Conservation (phyloP, 2,113 vertebrate species). For the Ariopsis seemanni region DNA sequence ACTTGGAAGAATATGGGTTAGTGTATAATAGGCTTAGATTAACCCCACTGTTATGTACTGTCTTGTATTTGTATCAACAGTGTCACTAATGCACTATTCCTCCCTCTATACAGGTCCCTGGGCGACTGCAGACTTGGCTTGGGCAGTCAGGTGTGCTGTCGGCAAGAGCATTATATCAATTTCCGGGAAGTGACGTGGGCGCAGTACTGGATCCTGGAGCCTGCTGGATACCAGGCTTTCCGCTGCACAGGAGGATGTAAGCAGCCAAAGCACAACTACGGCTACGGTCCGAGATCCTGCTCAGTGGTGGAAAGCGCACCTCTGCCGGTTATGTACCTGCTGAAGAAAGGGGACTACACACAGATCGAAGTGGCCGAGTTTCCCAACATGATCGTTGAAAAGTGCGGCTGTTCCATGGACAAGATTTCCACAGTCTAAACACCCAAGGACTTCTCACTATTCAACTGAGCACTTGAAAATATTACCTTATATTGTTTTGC, state of each 20-base stretch:
- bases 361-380: constrained; percentile 78
- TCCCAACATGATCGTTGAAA: constrained; percentile 75
- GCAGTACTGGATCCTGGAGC: constrained; percentile 73
- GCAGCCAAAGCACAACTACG: constrained; percentile 56
- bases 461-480: constrained; percentile 29
- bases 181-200: constrained; percentile 72
- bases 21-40: constrained; percentile 14
- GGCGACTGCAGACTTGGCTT: constrained; percentile 69
- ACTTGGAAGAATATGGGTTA: constrained; percentile 77
- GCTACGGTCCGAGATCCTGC: constrained; percentile 67
- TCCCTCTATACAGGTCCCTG: constrained; percentile 58
- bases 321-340: constrained; percentile 76
- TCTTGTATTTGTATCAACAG: not conserved
- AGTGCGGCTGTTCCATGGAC: constrained; percentile 70
- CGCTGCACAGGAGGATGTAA: constrained; percentile 66
- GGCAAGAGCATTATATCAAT: constrained; percentile 71
- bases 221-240: constrained; percentile 70
- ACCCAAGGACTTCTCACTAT: not conserved
- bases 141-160: constrained; percentile 65
- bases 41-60: not conserved
- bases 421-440: constrained; percentile 63
- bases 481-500: not conserved
- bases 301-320: constrained; percentile 65
- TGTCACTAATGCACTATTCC: not conserved
- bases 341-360: constrained; percentile 73